These are phyloP conservation scores for Beris chalybata DNA, from an alignment of 2,888 invertebrate species.

Conservation along the genomic window DNA sequence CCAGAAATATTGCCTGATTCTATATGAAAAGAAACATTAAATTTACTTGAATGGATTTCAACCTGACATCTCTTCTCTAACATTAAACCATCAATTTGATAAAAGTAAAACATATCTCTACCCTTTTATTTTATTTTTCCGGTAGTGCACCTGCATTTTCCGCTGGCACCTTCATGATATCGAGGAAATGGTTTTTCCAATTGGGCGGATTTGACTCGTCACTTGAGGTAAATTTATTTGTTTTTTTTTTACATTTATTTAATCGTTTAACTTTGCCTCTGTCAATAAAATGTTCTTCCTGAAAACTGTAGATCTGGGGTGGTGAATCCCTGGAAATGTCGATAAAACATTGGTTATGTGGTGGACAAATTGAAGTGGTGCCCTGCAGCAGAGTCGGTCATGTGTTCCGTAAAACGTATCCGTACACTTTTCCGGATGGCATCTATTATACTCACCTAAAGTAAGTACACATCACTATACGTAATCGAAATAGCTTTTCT, in stretches of 20 bases:
- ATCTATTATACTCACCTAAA: constrained; percentile 49
- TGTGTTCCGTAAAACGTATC: constrained; percentile 51
- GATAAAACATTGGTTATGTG: constrained; percentile 57
- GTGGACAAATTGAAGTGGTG: constrained; percentile 55
- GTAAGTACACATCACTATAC: constrained; percentile 42
- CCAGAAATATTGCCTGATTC: no score
- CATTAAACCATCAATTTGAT: no score
- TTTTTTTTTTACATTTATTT: constrained; percentile 1
- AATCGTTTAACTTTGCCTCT: constrained; percentile 21
- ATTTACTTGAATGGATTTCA: no score
- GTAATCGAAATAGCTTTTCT: not conserved
- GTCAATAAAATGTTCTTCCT: constrained; percentile 16
- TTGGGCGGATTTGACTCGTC: constrained; percentile 53
- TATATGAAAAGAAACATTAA: no score
- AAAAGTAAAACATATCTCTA: not conserved
- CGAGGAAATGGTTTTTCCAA: constrained; percentile 53
- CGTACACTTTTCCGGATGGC: constrained; percentile 51
- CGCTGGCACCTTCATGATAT: constrained; percentile 55
- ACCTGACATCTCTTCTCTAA: no score
- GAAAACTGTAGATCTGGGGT: constrained; percentile 51
- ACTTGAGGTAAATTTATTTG: constrained; percentile 46
- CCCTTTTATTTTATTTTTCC: constrained; percentile 12
- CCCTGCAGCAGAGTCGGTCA: constrained; percentile 57
- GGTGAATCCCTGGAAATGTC: constrained; percentile 56
- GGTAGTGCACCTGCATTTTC: constrained; percentile 51